Percentiles rank a stretch among this genome's conserved stretches.
These are phyloP conservation scores for Bathynomus jamesi DNA, from an alignment of 1,140 invertebrate genomes.

Conservation along the genomic window DNA sequence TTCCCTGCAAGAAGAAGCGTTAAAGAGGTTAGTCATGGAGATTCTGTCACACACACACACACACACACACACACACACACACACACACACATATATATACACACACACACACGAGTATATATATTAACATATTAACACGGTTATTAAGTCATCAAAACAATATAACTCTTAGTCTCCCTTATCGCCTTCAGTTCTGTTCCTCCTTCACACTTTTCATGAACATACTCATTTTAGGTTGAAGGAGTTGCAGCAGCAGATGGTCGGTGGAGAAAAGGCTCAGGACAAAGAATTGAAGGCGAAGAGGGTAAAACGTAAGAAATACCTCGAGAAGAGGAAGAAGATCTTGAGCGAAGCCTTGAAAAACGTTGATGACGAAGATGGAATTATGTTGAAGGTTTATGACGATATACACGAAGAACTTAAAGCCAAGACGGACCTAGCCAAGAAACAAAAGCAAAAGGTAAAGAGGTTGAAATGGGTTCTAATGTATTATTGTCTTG, in stretches of 20 bases:
- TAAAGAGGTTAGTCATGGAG: neutral
- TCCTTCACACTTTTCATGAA: too few relatives aligned
- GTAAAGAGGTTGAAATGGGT: too few relatives aligned
- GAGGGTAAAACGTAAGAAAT: slow-evolving; percentile 49
- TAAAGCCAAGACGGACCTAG: slow-evolving; percentile 58
- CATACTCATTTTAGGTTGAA: too few relatives aligned
- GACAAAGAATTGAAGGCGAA: slow-evolving; percentile 54
- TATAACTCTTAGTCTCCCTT: too few relatives aligned
- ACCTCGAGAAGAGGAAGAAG: slow-evolving; percentile 59
- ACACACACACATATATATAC: neutral
- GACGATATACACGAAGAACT: slow-evolving; percentile 69
- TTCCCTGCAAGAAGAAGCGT: neutral
- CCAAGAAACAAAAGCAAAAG: slow-evolving; percentile 61
- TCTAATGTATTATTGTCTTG: too few relatives aligned
- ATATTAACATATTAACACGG: neutral
- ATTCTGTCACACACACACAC: neutral
- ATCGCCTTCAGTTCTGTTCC: neutral
- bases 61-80: neutral
- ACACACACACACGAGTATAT: neutral
- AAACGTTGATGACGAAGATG: slow-evolving; percentile 62
- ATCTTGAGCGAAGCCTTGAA: slow-evolving; percentile 55
- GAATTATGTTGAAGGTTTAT: slow-evolving; percentile 58
- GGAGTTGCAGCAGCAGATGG: slow-evolving; percentile 62
- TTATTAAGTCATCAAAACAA: too few relatives aligned
- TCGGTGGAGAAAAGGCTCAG: slow-evolving; percentile 67